phyloP scores from a whole-genome alignment of 2,888 invertebrate genomes.

The Gymnocheta viridis region DNA sequence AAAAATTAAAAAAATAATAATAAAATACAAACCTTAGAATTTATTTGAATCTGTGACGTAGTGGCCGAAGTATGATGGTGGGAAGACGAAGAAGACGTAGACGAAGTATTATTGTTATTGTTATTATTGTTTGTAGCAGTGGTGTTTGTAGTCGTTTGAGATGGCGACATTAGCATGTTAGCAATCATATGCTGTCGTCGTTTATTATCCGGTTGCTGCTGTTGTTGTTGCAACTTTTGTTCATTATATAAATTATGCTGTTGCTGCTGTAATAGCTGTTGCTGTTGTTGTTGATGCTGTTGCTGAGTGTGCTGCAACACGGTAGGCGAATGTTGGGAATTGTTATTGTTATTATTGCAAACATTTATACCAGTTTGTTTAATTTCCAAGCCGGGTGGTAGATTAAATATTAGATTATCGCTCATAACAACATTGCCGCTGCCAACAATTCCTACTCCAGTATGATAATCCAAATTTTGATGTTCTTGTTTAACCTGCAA shows the following conservation, averaged over 20 bases:
- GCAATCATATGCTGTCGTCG: constrained; percentile 79
- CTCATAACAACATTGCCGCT: constrained; percentile 72
- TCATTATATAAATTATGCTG: constrained; percentile 68
- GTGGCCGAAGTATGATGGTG: constrained; percentile 71
- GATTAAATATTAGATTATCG: constrained; percentile 79
- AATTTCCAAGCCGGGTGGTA: constrained; percentile 79
- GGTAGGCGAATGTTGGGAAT: constrained; percentile 58
- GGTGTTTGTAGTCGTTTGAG: constrained; percentile 74
- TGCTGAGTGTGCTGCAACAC: constrained; percentile 75
- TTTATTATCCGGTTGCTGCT: constrained; percentile 73
- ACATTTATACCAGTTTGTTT: constrained; percentile 74
- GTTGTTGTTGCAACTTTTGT: constrained; percentile 70
- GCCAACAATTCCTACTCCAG: constrained; percentile 58
- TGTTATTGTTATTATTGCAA: constrained; percentile 42
- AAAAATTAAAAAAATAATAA: constrained; percentile 73
- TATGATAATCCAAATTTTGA: constrained; percentile 77
- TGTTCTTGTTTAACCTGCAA: constrained; percentile 79
- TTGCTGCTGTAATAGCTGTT: constrained; percentile 62
- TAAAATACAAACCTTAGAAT: constrained; percentile 81
- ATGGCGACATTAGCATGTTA: constrained; percentile 81
- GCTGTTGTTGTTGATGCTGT: constrained; percentile 72
- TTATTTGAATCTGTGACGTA: constrained; percentile 82
- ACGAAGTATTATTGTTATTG: constrained; percentile 57
- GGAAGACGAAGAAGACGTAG: constrained; percentile 72
- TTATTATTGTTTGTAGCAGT: constrained; percentile 60